Evolutionary conservation across 2,888 invertebrate species (phyloP), one percentile per base, ranked within the genome.

Genomic region (Diogma glabrata): DNA sequence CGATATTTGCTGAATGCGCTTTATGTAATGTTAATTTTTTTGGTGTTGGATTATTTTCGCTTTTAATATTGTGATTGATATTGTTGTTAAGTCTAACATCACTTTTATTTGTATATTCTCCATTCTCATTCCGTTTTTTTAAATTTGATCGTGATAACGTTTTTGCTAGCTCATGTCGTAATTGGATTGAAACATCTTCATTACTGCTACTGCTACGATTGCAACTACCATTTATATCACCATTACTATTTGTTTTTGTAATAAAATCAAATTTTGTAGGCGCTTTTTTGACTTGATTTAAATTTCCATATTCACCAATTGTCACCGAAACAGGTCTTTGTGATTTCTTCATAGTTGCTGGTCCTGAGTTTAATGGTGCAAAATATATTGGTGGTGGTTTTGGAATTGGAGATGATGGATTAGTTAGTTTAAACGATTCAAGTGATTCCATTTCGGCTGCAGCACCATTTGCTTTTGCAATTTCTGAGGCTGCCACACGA

Each of bases 111-210:
- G n/a, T n/a, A n/a, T n/a, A n/a, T n/a, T n/a, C n/a, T n/a, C n/a
- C n/a, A n/a, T n/a, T 73, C 66, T 83, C 83, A 67, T 81, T 83
- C 70, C 79, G 78, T 71, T 81, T 81, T 61, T 78, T 78, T 61
- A 87, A 73, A 72, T 87, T 85, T 51, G 87, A 84, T 64, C 86
- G 78, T 60, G 83, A 84, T 54, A 87, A 69, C 6, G 87, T 87
- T 53, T 84, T 77, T 51, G 78, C 81, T 57, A 87, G 70, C 70
- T 87, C 87, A 52, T 80, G 80, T 60, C 85, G 85, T 52, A 87
- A 70, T 60, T 80, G 75, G 60, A 80, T 81, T 14, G 78, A 73
- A 49, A 82, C 73, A 49, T 66, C 64, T 52, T 64, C 64, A 24
- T 47, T 47, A 17, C 48, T 48, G n/a, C n/a, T n/a, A n/a, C n/a